Percentiles rank a stretch among this genome's conserved stretches.
Conservation (phyloP, 2,797 vertebrate genomes). For the Girardinus metallicus region DNA sequence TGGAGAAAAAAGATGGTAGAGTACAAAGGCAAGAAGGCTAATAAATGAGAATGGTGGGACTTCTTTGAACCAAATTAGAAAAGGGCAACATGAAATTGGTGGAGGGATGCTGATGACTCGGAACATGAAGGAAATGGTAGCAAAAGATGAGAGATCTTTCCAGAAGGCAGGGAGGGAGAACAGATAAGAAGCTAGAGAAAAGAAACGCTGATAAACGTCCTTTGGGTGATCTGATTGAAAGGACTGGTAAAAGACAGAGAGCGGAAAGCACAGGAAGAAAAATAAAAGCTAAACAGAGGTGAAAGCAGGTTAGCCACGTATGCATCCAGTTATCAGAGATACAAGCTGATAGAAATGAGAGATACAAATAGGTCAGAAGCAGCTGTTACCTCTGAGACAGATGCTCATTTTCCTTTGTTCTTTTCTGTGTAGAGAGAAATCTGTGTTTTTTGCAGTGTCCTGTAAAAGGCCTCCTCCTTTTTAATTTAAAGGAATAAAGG, state of each 20-base stretch:
- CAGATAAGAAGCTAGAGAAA: slow-evolving; percentile 60
- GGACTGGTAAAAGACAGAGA: slow-evolving; percentile 32
- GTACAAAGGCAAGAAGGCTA: slow-evolving; percentile 6
- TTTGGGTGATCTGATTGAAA: slow-evolving; percentile 51
- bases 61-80: slow-evolving; percentile 26
- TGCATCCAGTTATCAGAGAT: slow-evolving; percentile 63
- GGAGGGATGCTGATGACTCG: slow-evolving; percentile 40
- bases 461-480: background rate
- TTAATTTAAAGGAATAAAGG: no score
- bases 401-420: slow-evolving; percentile 51
- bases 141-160: slow-evolving; percentile 44
- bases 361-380: slow-evolving; percentile 47
- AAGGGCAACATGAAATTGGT: slow-evolving; percentile 15
- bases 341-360: slow-evolving; percentile 58
- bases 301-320: slow-evolving; percentile 61
- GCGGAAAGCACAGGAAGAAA: slow-evolving; percentile 26
- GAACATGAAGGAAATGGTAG: slow-evolving; percentile 24
- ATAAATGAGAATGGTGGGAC: slow-evolving; percentile 14
- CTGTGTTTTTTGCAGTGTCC: slow-evolving; percentile 9
- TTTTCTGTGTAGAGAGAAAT: slow-evolving; percentile 34
- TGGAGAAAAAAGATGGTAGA: slow-evolving; percentile 4
- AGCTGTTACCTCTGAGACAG: slow-evolving; percentile 34
- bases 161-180: slow-evolving; percentile 20
- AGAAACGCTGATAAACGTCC: slow-evolving; percentile 57
- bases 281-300: slow-evolving; percentile 53